Evolutionary conservation across 2,888 invertebrate genomes (phyloP), one percentile per base, ranked within the genome.

Genomic region (Desoria tigrina): DNA sequence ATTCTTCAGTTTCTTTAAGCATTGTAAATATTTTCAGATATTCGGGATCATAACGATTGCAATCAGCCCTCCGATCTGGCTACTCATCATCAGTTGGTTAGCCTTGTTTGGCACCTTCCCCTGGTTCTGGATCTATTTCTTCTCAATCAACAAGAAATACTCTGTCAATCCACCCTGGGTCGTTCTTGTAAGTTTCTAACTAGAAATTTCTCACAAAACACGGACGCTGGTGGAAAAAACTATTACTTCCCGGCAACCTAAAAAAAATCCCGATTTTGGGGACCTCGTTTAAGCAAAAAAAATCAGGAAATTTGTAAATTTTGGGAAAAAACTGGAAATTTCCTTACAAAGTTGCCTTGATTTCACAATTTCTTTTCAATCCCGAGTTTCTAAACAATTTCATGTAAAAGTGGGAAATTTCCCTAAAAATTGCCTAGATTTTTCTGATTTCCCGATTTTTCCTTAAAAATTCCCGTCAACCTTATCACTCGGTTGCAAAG

Each of bases 61-160:
- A 21, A 24, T 60, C 37, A 9, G 28, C 1, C 53, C 53, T 9
- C 68, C 68, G 0, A 32, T 32, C 11, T 32, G 32, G 32, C 32
- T 32, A 11, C 32, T 32, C 37, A 61, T 68, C 6, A 64, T 68
- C 1, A 63, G 63, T 11, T 61, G 57, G 51, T 56, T 64, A 53
- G 61, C 51, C 16, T 61, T 68, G 21, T 51, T 63, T 18, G 51
- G 64, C 21, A 68, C 68, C 2, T 32, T 24, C 42, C 45, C 53
- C 32, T 65, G 64, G 68, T 61, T 64, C 26, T 68, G 68, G 68
- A 65, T 68, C 32, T 68, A 68, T 23, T 64, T 68, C 24, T 68
- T 68, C 49, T 54, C 57, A 16, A 37, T 68, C 21, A 61, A 64
- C 32, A 18, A 18, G 11, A 61, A 61, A 18, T 68, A 68, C 32